These are phyloP conservation scores for Unio pictorum DNA, from an alignment of 2,888 invertebrate species.

Conservation along the genomic window DNA sequence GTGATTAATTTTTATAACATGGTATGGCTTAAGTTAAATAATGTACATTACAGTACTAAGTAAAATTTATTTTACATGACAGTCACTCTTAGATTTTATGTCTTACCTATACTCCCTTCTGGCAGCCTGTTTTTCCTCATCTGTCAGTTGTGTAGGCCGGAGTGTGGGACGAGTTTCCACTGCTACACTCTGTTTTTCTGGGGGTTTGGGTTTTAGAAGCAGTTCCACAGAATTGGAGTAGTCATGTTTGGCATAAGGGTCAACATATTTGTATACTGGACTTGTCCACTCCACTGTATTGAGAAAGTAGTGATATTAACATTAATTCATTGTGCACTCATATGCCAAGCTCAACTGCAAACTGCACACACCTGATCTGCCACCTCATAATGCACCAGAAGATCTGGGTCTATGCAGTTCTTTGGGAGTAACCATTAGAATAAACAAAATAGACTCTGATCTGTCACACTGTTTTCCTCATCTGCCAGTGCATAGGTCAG, in stretches of 20 bases:
- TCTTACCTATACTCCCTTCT: conserved; percentile 54
- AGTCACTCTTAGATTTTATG: background rate
- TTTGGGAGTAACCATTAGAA: too few species aligned
- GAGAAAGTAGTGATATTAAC: background rate
- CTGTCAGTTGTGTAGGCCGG: conserved; percentile 33
- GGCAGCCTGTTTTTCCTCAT: conserved; percentile 49
- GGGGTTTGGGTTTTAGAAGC: conserved; percentile 46
- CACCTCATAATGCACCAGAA: too few species aligned
- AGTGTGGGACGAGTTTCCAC: conserved; percentile 3
- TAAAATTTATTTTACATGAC: background rate
- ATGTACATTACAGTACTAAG: background rate
- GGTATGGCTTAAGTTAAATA: too few species aligned
- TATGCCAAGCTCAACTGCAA: too few species aligned
- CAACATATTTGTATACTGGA: conserved; percentile 59
- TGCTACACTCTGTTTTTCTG: conserved; percentile 6
- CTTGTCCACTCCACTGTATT: conserved; percentile 57
- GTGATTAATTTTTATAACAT: too few species aligned
- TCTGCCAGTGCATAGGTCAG: too few species aligned
- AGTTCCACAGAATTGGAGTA: conserved; percentile 49
- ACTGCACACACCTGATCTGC: too few species aligned
- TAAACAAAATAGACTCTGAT: too few species aligned
- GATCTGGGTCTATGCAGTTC: too few species aligned
- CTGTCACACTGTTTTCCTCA: too few species aligned
- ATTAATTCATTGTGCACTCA: background rate
- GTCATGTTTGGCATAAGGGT: conserved; percentile 54